phyloP scores from a whole-genome alignment of 1,140 invertebrate genomes.

The Psix sp. region DNA sequence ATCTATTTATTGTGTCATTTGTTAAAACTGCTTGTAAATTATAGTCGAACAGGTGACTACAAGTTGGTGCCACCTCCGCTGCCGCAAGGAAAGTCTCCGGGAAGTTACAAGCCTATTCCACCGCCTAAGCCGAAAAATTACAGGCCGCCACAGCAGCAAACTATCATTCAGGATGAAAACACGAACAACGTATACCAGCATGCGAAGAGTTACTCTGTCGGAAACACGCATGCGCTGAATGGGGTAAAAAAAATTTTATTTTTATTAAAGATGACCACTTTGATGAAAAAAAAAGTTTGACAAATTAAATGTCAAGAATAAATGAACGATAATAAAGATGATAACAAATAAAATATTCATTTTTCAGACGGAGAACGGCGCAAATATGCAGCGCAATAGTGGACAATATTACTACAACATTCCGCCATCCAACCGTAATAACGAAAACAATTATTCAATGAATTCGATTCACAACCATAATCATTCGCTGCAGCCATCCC shows the following conservation, averaged over 20 bases:
- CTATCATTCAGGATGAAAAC: slow-evolving; percentile 68
- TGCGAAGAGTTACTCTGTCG: slow-evolving; percentile 76
- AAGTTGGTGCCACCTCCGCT: slow-evolving; percentile 68
- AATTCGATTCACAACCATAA: slow-evolving; percentile 77
- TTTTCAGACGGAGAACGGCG: slow-evolving; percentile 67
- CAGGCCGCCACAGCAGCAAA: slow-evolving; percentile 81
- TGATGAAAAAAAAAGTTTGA: too few relatives aligned
- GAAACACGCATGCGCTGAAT: slow-evolving; percentile 76
- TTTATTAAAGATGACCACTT: too few relatives aligned
- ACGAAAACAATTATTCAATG: slow-evolving; percentile 64
- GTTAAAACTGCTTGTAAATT: too few relatives aligned
- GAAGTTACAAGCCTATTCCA: slow-evolving; percentile 90
- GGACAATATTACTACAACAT: slow-evolving; percentile 81
- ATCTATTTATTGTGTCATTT: too few relatives aligned
- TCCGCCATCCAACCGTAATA: slow-evolving; percentile 75
- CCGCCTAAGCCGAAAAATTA: slow-evolving; percentile 95
- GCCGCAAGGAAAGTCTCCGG: slow-evolving; percentile 74
- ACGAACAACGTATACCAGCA: slow-evolving; percentile 74
- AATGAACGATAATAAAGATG: too few relatives aligned
- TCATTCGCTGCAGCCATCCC: slow-evolving; percentile 73
- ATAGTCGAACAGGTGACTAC: slow-evolving; percentile 72
- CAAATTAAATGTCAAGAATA: too few relatives aligned
- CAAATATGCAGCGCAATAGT: slow-evolving; percentile 69
- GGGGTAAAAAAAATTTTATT: slow-evolving; percentile 74
- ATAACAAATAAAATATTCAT: slow-evolving; percentile 1